phyloP scores from a whole-genome alignment of 2,888 invertebrate genomes.

The Dascillus cervinus region DNA sequence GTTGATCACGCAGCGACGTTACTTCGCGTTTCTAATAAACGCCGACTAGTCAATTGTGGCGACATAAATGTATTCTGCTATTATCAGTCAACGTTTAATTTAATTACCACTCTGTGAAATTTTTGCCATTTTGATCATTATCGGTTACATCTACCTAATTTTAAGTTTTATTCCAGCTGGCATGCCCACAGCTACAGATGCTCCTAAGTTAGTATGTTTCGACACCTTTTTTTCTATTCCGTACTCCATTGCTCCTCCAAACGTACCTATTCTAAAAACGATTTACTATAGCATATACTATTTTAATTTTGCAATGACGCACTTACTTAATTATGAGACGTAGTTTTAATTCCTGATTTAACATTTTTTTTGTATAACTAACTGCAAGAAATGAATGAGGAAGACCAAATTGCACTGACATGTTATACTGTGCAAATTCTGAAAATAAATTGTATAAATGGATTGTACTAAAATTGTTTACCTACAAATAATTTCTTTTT shows the following conservation, averaged over 20 bases:
- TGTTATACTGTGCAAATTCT: constrained; percentile 46
- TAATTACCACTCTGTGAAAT: too few relatives aligned
- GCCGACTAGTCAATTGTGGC: too few relatives aligned
- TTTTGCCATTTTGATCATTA: too few relatives aligned
- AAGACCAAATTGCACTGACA: constrained; percentile 73
- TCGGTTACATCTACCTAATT: constrained; percentile 65
- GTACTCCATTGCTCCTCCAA: constrained; percentile 82
- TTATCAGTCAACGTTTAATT: too few relatives aligned
- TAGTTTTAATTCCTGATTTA: constrained; percentile 70
- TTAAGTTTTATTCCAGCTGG: constrained; percentile 85
- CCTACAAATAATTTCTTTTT: too few relatives aligned
- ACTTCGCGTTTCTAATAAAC: too few relatives aligned
- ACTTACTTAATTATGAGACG: constrained; percentile 73
- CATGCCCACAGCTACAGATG: constrained; percentile 75
- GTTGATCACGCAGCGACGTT: too few relatives aligned
- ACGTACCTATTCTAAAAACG: too few relatives aligned
- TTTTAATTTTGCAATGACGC: too few relatives aligned
- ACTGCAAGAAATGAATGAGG: constrained; percentile 70
- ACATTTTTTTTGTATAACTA: constrained; percentile 72
- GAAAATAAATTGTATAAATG: constrained; percentile 3
- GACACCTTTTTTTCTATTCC: constrained; percentile 91
- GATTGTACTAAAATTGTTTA: neutral
- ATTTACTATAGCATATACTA: too few relatives aligned
- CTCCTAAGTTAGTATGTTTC: constrained; percentile 79
- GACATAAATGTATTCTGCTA: too few relatives aligned